Evolutionary conservation across 2,797 vertebrate genomes (phyloP).

Genomic region (Morelia viridis): DNA sequence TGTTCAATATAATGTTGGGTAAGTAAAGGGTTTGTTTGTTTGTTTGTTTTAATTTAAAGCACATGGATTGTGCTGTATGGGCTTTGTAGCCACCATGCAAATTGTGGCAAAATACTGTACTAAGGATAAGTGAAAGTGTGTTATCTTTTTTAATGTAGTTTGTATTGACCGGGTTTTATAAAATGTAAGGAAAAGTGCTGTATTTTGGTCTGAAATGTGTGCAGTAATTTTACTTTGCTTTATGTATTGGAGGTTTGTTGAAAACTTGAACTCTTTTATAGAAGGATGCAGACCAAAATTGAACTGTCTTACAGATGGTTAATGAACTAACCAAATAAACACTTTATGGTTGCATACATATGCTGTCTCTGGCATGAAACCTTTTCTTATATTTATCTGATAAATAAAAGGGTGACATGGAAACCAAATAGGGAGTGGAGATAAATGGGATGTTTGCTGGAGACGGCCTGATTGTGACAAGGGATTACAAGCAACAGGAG

Average conservation of each 20-base stretch:
- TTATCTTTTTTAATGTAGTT: slow-evolving; percentile 80
- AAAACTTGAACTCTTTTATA: slow-evolving; percentile 82
- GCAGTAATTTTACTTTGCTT: slow-evolving; percentile 77
- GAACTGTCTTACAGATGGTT: slow-evolving; percentile 76
- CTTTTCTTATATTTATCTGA: slow-evolving; percentile 19
- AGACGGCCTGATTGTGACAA: neutral
- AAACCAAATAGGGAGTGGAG: neutral
- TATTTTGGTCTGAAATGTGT: slow-evolving; percentile 81
- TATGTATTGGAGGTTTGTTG: slow-evolving; percentile 76
- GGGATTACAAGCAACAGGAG: neutral
- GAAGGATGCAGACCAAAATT: slow-evolving; percentile 76
- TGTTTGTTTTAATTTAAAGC: slow-evolving; percentile 44
- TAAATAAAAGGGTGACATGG: slow-evolving; percentile 21
- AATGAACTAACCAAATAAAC: slow-evolving; percentile 78
- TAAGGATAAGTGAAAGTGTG: slow-evolving; percentile 76
- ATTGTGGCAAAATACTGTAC: slow-evolving; percentile 72
- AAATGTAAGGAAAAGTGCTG: slow-evolving; percentile 77
- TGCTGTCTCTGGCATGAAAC: slow-evolving; percentile 27
- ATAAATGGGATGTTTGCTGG: neutral
- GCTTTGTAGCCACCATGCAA: slow-evolving; percentile 66
- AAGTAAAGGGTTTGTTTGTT: slow-evolving; percentile 30
- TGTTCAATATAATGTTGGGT: slow-evolving; percentile 54
- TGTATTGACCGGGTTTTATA: slow-evolving; percentile 80
- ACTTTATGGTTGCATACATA: slow-evolving; percentile 63
- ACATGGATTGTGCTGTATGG: slow-evolving; percentile 63